Evolutionary conservation across 64 coral and sea anemone genomes (phyloP).

Genomic region (Dendronephthya gigantea): DNA sequence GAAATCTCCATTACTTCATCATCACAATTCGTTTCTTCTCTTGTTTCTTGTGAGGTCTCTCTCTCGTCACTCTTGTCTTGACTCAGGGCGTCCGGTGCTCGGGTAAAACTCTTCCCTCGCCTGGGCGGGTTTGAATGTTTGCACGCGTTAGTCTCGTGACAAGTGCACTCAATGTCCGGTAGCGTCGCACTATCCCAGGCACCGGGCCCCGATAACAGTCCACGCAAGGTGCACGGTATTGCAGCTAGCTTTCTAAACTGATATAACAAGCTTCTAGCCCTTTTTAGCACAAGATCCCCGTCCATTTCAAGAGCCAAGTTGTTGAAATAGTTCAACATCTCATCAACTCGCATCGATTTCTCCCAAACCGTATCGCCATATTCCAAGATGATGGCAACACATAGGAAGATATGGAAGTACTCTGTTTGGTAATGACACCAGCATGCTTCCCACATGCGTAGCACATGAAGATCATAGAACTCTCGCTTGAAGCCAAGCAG

Average conservation of each 20-base stretch:
- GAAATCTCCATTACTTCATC: too few relatives aligned
- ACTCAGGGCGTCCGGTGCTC: background rate
- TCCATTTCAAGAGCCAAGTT: conserved; percentile 96
- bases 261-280: conserved; percentile 59
- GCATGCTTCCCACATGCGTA: conserved; percentile 96
- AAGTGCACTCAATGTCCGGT: conserved; percentile 74
- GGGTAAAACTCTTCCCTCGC: background rate
- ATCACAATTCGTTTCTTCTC: too few relatives aligned
- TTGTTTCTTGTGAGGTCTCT: too few relatives aligned
- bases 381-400: conserved; percentile 75
- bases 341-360: conserved; percentile 57
- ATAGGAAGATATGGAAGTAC: conserved; percentile 92
- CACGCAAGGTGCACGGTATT: conserved; percentile 78
- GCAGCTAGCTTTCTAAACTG: conserved; percentile 76
- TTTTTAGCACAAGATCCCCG: conserved; percentile 54
- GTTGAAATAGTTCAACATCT: conserved; percentile 92
- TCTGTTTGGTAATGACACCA: conserved; percentile 97
- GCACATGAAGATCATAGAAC: conserved; percentile 76
- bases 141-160: conserved; percentile 35
- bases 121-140: conserved; percentile 24
- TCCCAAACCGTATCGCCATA: conserved; percentile 60
- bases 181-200: conserved; percentile 91
- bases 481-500: conserved; percentile 95
- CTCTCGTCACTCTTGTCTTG: background rate
- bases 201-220: conserved; percentile 77